Evolutionary conservation across 2,888 invertebrate species (phyloP), one percentile per base, ranked within the genome.

Genomic region (Ectobius pallidus): DNA sequence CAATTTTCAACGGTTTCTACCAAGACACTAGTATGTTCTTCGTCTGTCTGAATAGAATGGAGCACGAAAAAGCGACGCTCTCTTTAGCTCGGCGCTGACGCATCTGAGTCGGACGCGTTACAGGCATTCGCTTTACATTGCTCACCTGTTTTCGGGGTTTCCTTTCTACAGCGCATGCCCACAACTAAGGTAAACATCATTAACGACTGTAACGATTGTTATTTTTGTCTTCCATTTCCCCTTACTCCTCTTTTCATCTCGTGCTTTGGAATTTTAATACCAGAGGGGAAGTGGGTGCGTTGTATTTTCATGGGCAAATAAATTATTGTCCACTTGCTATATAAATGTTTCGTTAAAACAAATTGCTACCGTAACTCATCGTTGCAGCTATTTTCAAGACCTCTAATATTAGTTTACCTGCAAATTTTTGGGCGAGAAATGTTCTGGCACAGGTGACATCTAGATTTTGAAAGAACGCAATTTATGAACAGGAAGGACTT

Each of bases 131-230:
- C 27, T 65, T 27, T 46, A 34, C 65, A 46, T 22, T 27, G 30
- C 65, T 65, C 65, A 65, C 65, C 65, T 65, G 65, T 46, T 27
- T 42, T 14, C 27, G 67, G 67, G 67, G 32, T 44, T 46, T 67
- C 67, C 67, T 67, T 32, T 44, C 4, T 46, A 27, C 42, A 16
- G 49, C 65, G 71, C 71, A 65, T 61, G 63, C 62, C 9, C 71
- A 52, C 27, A 34, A 2, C 20, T 39, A 46, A 65, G 25, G 65
- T 65, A 71, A 71, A 71, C 71, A 71, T 63, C 65, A 30, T 62
- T 52, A 65, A 49, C 71, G 32, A 39, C 46, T 46, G 14, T 16
- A 30, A 61, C 49, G 39, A 70, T 44, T 70, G 70, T 22, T 46
- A 46, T 65, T 44, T 65, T 44, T 42, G 46, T 9, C 25, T 52